Base-by-base conservation (phyloP, 2,888 invertebrate species). In the Andrena praecox region DNA sequence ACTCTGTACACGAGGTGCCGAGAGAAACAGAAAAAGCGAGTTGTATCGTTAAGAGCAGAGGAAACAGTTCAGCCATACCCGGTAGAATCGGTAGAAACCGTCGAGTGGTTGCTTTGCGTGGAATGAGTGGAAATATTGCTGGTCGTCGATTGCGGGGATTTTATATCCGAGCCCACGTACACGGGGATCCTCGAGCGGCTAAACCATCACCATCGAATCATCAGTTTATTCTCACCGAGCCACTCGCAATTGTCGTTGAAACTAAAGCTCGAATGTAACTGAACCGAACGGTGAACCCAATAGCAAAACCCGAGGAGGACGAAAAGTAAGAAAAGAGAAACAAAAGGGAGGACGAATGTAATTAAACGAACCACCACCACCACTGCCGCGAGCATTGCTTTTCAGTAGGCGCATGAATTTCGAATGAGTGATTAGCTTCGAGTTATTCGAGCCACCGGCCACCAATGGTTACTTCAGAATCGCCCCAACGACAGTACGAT, bases 101-200 rank as follows among this genome's bases (percentile, higher is more conserved):
- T 93, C 84, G 93, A 93, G 89, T 93, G 92, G 91, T 93, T 93
- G 93, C 93, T 93, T 91, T 93, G 93, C 89, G 91, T 93, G 82
- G 93, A 93, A 89, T 93, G 93, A 91, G 93, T 93, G 80, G 93
- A 93, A 90, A 93, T 91, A 92, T 93, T 93, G 92, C 93, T 93
- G 90, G 93, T 93, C 84, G 93, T 93, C 70, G 95, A 95, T 77
- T 95, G 95, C 84, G 95, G 95, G 91, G 95, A 95, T 91, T 95
- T 95, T 86, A 95, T 95, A 88, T 95, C 95, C 90, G 94, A 92
- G 89, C 96, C 96, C 91, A 96, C 95, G 94, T 96, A 96, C 83
- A 97, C 95, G 86, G 97, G 97, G 93, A 97, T 97, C 95, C 96
- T 96, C 93, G 96, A 96, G 85, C 96, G 96, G 94, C 95, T 95